Base-by-base conservation (phyloP, 2,888 invertebrate genomes). In the Argyresthia goedartella region DNA sequence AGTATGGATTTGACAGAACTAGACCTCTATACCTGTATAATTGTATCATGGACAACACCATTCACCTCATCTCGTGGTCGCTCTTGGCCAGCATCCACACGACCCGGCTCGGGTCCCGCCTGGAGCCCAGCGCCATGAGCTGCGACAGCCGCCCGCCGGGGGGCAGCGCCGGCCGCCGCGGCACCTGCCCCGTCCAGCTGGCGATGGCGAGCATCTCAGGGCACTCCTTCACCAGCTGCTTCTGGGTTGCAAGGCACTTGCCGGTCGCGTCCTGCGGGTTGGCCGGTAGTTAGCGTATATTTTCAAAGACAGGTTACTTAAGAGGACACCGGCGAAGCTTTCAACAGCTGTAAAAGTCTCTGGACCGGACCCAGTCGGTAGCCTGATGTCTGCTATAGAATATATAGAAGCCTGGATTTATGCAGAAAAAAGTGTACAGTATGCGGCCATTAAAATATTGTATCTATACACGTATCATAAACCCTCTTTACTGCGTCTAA, bases 61-160 rank as follows among this genome's bases (percentile, higher is more conserved):
- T 90, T 90, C 73, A 94, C 94, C 91, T 92, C 71, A 94, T 91
- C 79, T 95, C 94, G 15, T 91, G 87, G 59, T 93, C 91, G 13
- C 92, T 92, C 71, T 92, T 91, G 33, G 93, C 93, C 56, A 95
- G 88, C 87, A 95, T 92, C 94, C 94, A 95, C 57, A 93, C 91
- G 8, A 94, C 93, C 59, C 91, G 90, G 7, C 92, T 90, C 7
- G 92, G 90, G 59, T 89, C 88, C 52, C 91, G 82, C 10, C 89
- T 77, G 52, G 91, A 91, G 1, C 94, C 94, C 47, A 95, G 87
- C 0, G 93, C 95, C 81, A 95, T 90, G 39, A 95, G 85, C 72
- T 93, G 93, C n/a, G 91, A 90, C 16, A 92, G 81, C 58, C 88
- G 88, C 55, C 92, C 91, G 1, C 91, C 91, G 0, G 88, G 88